These are phyloP conservation scores for Leptinotarsa juncta DNA, from an alignment of 2,888 invertebrate species.

Conservation along the genomic window DNA sequence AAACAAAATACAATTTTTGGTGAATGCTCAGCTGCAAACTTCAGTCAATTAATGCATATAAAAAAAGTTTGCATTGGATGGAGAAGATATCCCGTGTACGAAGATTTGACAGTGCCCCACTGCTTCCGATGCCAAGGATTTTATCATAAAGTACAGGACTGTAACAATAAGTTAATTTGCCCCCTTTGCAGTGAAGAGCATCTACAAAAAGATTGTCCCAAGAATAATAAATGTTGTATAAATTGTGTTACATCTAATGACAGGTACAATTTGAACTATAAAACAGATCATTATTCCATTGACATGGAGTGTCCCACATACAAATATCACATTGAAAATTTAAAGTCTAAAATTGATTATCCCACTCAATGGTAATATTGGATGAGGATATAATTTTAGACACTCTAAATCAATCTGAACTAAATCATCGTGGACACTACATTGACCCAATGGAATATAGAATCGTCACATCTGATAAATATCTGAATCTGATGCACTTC, in stretches of 20 bases:
- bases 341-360: too few species aligned
- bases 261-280: background rate
- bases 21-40: background rate
- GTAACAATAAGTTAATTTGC: constrained; percentile 1
- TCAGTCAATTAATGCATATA: background rate
- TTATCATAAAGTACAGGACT: constrained; percentile 20
- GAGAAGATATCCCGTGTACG: constrained; percentile 22
- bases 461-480: too few species aligned
- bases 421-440: too few species aligned
- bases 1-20: background rate
- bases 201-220: constrained; percentile 13
- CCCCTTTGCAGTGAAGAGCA: constrained; percentile 11
- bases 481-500: too few species aligned
- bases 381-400: too few species aligned
- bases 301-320: background rate
- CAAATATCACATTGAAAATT: too few species aligned
- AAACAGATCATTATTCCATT: background rate
- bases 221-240: constrained; percentile 9
- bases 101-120: constrained; percentile 23
- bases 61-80: constrained; percentile 28
- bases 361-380: too few species aligned
- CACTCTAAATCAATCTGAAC: too few species aligned
- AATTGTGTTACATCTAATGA: constrained; percentile 15
- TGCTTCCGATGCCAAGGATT: constrained; percentile 22
- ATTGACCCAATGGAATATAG: too few species aligned